A percentile compares a stretch with the other conserved stretches of the same genome.
phyloP scores from a whole-genome alignment of 1,140 invertebrate species.

The Calephelis nemesis region DNA sequence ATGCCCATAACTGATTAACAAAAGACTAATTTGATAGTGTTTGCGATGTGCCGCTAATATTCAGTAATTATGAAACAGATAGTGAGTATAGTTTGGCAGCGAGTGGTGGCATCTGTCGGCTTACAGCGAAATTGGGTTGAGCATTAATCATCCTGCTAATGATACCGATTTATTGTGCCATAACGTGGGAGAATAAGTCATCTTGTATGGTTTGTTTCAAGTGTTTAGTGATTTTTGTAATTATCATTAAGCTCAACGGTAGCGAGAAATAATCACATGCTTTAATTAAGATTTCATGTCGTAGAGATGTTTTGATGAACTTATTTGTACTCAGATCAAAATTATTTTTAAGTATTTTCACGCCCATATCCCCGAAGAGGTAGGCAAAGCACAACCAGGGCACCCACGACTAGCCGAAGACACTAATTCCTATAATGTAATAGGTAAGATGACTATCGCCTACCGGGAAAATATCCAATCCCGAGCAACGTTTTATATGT shows the following conservation, averaged over 20 bases:
- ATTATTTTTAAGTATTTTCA: too few species aligned
- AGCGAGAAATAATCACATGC: not conserved
- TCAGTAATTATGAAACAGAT: constrained; percentile 34
- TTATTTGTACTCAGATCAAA: too few species aligned
- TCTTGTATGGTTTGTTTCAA: constrained; percentile 3
- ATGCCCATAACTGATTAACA: constrained; percentile 34
- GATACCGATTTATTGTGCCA: constrained; percentile 30
- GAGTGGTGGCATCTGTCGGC: constrained; percentile 31
- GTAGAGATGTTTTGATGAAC: too few species aligned
- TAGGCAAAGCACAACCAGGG: too few species aligned
- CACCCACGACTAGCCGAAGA: too few species aligned
- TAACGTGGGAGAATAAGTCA: constrained; percentile 15
- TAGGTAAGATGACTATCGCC: too few species aligned
- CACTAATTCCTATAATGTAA: too few species aligned
- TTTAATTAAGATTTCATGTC: not conserved
- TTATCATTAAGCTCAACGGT: not conserved
- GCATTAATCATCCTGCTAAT: constrained; percentile 34
- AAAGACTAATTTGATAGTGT: constrained; percentile 39
- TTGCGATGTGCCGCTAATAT: constrained; percentile 33
- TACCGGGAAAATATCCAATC: too few species aligned
- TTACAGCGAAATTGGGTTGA: constrained; percentile 30
- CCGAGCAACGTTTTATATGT: too few species aligned
- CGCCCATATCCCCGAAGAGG: too few species aligned
- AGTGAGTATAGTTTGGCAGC: constrained; percentile 33
- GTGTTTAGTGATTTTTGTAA: constrained; percentile 17